phyloP scores from a whole-genome alignment of 2,797 vertebrate species.

The Poecilia gillii region DNA sequence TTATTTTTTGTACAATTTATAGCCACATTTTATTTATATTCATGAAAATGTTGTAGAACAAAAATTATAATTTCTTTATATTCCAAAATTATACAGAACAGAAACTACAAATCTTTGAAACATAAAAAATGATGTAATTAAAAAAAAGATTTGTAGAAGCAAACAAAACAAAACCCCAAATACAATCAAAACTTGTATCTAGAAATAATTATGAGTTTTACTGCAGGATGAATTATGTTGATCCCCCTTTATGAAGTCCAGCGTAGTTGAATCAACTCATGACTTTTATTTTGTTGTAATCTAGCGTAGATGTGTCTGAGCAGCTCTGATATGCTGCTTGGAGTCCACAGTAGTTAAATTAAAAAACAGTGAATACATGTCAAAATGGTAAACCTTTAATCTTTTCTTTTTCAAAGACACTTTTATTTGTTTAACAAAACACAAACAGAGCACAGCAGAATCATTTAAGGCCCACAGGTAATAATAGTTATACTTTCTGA shows the following conservation, averaged over 20 bases:
- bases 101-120: neutral
- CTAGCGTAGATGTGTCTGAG: neutral
- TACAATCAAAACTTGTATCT: neutral
- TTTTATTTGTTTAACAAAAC: conserved; percentile 16
- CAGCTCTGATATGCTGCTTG: neutral
- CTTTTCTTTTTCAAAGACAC: neutral
- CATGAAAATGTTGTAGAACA: neutral
- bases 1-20: neutral
- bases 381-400: neutral
- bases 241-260: neutral
- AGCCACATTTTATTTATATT: neutral
- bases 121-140: neutral
- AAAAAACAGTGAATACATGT: neutral
- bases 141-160: neutral
- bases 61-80: neutral
- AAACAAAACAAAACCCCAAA: neutral
- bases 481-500: neutral
- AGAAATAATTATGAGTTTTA: neutral
- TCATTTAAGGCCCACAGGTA: conserved; percentile 3
- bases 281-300: neutral
- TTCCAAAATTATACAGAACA: neutral
- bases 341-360: neutral
- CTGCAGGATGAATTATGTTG: neutral
- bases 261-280: neutral
- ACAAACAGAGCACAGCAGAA: neutral